A percentile compares a stretch with the other conserved stretches of the same genome.
Evolutionary conservation across 2,113 vertebrate species (phyloP).

Genomic region (Solea solea): DNA sequence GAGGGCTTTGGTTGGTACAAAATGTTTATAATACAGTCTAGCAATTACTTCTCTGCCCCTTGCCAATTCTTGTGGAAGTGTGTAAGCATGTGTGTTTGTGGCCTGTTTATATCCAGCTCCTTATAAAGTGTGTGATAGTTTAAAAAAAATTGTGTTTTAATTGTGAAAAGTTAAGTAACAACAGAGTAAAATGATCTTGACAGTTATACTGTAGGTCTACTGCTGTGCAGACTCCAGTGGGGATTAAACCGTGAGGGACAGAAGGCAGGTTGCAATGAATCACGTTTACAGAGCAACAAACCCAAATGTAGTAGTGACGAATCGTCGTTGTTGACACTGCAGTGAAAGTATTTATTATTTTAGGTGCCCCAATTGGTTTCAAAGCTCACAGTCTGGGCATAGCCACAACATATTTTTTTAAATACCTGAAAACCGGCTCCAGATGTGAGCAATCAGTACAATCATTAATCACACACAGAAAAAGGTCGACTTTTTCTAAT

Average conservation of each 20-base stretch:
- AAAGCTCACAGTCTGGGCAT: constrained; percentile 51
- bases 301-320: constrained; percentile 25
- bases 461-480: constrained; percentile 60
- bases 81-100: constrained; percentile 18
- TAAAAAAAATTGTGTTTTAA: constrained; percentile 31
- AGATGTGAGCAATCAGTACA: constrained; percentile 72
- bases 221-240: neutral
- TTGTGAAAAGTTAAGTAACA: constrained; percentile 21
- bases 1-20: constrained; percentile 75
- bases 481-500: constrained; percentile 31
- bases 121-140: constrained; percentile 25
- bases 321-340: constrained; percentile 8
- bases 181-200: constrained; percentile 7
- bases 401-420: constrained; percentile 61
- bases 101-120: constrained; percentile 44
- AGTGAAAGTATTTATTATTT: constrained; percentile 12
- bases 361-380: constrained; percentile 36
- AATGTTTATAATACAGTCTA: constrained; percentile 76
- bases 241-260: constrained; percentile 6
- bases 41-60: constrained; percentile 68
- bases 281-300: constrained; percentile 18
- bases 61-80: constrained; percentile 62
- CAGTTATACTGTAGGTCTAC: neutral
- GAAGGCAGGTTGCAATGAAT: constrained; percentile 9
- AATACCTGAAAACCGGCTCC: constrained; percentile 69